Base-by-base conservation (phyloP, 35 echinoderm and acorn worm genomes). In the Heliocidaris erythrogramma region DNA sequence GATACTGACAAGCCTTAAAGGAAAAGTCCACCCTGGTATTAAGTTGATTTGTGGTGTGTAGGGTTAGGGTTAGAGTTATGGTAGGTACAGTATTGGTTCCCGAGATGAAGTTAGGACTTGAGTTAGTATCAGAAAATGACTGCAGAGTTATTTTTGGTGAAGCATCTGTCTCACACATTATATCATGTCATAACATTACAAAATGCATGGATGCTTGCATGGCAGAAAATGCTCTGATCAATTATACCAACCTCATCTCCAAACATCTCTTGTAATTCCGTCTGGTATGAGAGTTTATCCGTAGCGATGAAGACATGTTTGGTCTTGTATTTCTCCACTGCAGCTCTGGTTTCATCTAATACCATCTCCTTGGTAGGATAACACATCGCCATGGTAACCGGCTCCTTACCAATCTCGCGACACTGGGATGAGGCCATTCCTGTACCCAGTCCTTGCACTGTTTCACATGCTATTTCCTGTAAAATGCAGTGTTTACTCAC, bases 281-380 rank as follows among this genome's bases (percentile, higher is more conserved):
- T 91, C 31, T 88, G 30, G 59, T 97, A 97, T n/a, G 98, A 94
- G 47, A 96, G 13, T n/a, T 93, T 92, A 86, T 99, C 98, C 29
- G 98, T 99, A 18, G 98, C 98, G n/a, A 99, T 99, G 60, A 94
- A 99, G 17, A 99, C 60, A 96, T 99, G 97, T 59, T 96, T 96
- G 27, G 97, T 97, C 9, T 93, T 61, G 60, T 94, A 90, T 24
- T 96, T 94, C 69, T 96, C 71, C 17, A 99, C 89, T 17, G 96
- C 96, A 16, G 92, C 91, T 60, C 69, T 95, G 0, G 98, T 96
- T 16, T 94, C 60, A 31, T 95, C 48, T 49, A 99, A 32, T 1
- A 99, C 88, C 7, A 95, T 32, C 29, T 94, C 85, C 0, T 88
- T 85, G 10, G 90, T 91, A 11, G 98, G 98, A 24, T 95, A 96